Evolutionary conservation across 1,140 invertebrate species (phyloP), one percentile per base, ranked within the genome.

Genomic region (Drosophila chauvacae): DNA sequence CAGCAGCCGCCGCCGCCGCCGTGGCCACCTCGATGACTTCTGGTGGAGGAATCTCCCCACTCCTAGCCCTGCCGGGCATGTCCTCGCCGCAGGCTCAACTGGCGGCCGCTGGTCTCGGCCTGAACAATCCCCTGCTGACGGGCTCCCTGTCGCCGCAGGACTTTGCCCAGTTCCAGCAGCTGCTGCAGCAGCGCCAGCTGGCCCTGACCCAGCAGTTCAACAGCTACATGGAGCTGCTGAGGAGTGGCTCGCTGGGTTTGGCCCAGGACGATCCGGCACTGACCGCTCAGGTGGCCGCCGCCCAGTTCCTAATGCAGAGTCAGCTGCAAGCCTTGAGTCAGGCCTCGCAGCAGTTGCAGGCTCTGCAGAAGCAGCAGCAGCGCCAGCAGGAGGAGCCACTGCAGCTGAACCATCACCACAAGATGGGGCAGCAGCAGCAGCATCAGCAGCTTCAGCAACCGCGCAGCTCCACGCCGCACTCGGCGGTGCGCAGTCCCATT

Each of bases 261-360:
- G 39, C 84, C 0, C 77, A 82, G n/a, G 91, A 92, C 37, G 91
- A 92, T 73, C 90, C 91, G 0, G 81, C 71, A 2, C 42, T 92
- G 42, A 75, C 77, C 51, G 73, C 90, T 0, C 91, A 92, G 57
- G 75, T 88, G 28, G 91, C 91, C 2, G 75, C 91, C 2, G 92
- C 92, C 28, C 92, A 92, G 78, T 91, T 92, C 71, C 68, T 92
- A 18, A 80, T 92, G 65, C 92, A 92, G 56, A 91, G 83, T 35
- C 92, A 96, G 94, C 94, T 96, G 20, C 96, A 97, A 84, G 95
- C 96, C 5, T 94, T 97, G 53, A 95, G 95, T 9, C 96, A 97
- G 92, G 96, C 96, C 51, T 96, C 96, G 1, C 96, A 97, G 92
- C 96, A 97, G 82, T 93, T 97, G 62, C 96, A 97, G 78, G 96